These are phyloP conservation scores for Cebidichthys violaceus DNA, from an alignment of 2,113 vertebrate genomes.

Conservation along the genomic window DNA sequence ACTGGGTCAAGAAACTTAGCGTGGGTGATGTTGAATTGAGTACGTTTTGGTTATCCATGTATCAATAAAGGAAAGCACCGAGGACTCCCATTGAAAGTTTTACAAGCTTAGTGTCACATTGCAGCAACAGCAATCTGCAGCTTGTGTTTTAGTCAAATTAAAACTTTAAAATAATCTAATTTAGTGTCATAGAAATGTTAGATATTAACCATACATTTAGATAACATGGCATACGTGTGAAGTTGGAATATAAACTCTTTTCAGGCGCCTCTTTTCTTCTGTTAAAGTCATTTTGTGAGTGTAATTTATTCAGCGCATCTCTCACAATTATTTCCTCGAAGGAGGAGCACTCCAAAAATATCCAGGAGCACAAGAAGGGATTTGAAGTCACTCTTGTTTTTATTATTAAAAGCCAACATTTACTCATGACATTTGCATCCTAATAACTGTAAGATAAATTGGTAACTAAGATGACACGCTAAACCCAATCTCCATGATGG, in stretches of 20 bases:
- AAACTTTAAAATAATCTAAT: not conserved
- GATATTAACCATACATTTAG: not conserved
- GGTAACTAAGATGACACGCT: slow-evolving; percentile 68
- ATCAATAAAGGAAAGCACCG: not conserved
- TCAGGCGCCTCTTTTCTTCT: slow-evolving; percentile 1
- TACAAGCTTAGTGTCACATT: not conserved
- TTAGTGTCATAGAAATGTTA: not conserved
- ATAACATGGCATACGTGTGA: not conserved
- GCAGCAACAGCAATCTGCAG: not conserved
- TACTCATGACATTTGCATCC: slow-evolving; percentile 74
- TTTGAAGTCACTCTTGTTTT: slow-evolving; percentile 70
- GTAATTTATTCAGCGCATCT: slow-evolving; percentile 68
- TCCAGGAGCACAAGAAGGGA: slow-evolving; percentile 65
- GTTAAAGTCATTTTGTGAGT: slow-evolving; percentile 28
- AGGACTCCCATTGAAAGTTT: not conserved
- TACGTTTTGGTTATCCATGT: not conserved
- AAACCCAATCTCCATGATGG: slow-evolving; percentile 72
- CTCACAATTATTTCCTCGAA: slow-evolving; percentile 71
- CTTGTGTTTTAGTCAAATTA: slow-evolving; percentile 4
- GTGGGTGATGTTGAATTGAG: not conserved
- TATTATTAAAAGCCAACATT: slow-evolving; percentile 81
- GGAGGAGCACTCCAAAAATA: slow-evolving; percentile 71
- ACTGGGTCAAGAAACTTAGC: not conserved
- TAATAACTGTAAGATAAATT: slow-evolving; percentile 74
- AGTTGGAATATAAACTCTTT: slow-evolving; percentile 21